Evolutionary conservation across 1,140 invertebrate genomes (phyloP).

Genomic region (Pseudomyrmex dendroicus): DNA sequence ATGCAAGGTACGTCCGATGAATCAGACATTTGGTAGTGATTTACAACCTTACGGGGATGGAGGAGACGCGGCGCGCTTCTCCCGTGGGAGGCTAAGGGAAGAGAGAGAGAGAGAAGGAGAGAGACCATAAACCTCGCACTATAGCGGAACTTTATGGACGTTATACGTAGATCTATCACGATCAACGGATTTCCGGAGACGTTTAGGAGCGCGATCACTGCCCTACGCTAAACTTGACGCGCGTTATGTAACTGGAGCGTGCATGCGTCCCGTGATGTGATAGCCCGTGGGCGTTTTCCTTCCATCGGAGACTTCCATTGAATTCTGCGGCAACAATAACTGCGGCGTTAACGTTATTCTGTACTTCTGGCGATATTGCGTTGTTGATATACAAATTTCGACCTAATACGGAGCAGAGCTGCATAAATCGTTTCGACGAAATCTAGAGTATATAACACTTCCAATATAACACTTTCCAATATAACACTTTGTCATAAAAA

Average conservation of each 20-base stretch:
- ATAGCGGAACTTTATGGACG: constrained; percentile 80
- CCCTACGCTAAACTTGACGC: constrained; percentile 14
- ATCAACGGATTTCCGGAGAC: constrained; percentile 78
- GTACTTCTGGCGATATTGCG: background rate
- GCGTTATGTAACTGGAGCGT: constrained; percentile 2
- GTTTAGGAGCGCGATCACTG: constrained; percentile 65
- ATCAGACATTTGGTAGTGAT: constrained; percentile 78
- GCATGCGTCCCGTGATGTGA: constrained; percentile 10
- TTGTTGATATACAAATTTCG: background rate
- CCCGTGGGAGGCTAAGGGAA: constrained; percentile 72
- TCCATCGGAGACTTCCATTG: constrained; percentile 18
- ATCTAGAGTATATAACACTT: too few species aligned
- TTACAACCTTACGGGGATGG: constrained; percentile 78
- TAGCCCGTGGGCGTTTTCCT: constrained; percentile 1
- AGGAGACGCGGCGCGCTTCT: constrained; percentile 65
- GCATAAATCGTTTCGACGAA: background rate
- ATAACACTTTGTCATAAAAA: too few species aligned
- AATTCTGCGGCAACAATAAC: constrained; percentile 17
- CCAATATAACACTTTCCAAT: too few species aligned
- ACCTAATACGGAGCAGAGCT: background rate
- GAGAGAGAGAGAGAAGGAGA: too few species aligned
- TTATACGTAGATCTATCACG: constrained; percentile 81
- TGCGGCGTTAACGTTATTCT: background rate
- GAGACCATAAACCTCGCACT: constrained; percentile 74
- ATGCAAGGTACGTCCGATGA: constrained; percentile 76